Conservation (phyloP, 1,140 invertebrate species). For the Lerema accius region DNA sequence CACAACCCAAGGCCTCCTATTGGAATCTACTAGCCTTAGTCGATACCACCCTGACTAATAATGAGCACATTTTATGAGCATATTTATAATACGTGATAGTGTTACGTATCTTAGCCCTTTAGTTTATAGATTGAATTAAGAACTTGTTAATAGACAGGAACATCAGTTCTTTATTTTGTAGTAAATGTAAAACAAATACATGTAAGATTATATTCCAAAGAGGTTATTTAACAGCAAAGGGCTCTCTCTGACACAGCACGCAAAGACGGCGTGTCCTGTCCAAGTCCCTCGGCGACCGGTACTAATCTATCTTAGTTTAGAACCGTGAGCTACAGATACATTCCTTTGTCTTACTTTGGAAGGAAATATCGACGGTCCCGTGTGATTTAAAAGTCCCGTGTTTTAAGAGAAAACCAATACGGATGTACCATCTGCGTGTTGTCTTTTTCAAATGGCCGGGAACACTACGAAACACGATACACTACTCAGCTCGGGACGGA, state of each 20-base stretch:
- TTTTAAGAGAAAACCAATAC: constrained; percentile 79
- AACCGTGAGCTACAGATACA: constrained; percentile 52
- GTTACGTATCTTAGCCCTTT: too few relatives aligned
- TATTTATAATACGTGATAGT: too few relatives aligned
- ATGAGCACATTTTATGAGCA: too few relatives aligned
- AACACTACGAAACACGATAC: constrained; percentile 71
- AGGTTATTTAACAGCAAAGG: neutral
- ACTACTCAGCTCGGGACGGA: constrained; percentile 51
- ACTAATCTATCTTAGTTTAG: constrained; percentile 73
- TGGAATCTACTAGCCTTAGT: too few relatives aligned
- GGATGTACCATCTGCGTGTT: constrained; percentile 74
- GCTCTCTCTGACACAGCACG: constrained; percentile 17
- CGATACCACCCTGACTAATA: too few relatives aligned
- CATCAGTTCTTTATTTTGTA: too few relatives aligned
- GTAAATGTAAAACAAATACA: too few relatives aligned
- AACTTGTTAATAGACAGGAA: too few relatives aligned
- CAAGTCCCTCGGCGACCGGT: constrained; percentile 41
- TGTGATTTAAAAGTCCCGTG: constrained; percentile 75
- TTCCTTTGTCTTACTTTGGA: constrained; percentile 66
- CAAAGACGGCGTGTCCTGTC: constrained; percentile 15
- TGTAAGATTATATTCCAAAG: neutral
- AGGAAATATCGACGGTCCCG: constrained; percentile 75
- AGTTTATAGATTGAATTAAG: too few relatives aligned
- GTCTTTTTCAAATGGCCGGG: constrained; percentile 74
- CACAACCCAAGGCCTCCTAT: too few relatives aligned